Percentiles rank a stretch among this genome's conserved stretches.
Conservation (phyloP, 2,888 invertebrate species). For the Ophonus ardosiacus region DNA sequence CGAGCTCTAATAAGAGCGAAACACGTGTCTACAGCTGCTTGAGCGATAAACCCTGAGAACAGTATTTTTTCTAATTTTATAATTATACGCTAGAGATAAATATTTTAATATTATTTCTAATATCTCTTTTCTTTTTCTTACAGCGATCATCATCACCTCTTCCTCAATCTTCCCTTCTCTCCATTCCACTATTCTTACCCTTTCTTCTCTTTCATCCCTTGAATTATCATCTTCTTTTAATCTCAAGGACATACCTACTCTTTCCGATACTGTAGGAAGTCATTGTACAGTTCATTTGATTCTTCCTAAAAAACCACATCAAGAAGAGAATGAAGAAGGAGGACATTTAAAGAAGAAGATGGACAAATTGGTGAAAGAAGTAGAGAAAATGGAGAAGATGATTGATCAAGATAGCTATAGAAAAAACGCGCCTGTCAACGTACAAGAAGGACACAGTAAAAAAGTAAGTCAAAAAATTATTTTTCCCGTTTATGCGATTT, state of each 20-base stretch:
- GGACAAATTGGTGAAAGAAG: conserved; percentile 71
- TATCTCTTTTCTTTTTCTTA: conserved; percentile 51
- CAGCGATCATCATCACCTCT: conserved; percentile 67
- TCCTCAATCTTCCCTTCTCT: conserved; percentile 65
- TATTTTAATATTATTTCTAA: too few species aligned
- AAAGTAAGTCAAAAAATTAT: conserved; percentile 69
- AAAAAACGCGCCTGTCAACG: conserved; percentile 70
- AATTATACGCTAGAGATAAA: too few species aligned
- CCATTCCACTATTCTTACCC: conserved; percentile 69
- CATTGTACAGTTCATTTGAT: conserved; percentile 69
- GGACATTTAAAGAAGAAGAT: conserved; percentile 68
- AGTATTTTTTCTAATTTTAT: too few species aligned
- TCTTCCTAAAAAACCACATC: conserved; percentile 66
- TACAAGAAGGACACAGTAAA: conserved; percentile 71
- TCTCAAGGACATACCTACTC: conserved; percentile 30
- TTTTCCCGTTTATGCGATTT: not conserved
- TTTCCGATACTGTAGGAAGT: conserved; percentile 70
- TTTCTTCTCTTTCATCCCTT: conserved; percentile 67
- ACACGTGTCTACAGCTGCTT: too few species aligned
- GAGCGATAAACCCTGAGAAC: too few species aligned
- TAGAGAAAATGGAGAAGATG: conserved; percentile 72
- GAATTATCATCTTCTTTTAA: conserved; percentile 61
- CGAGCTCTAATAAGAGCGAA: too few species aligned
- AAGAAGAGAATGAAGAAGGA: conserved; percentile 68
- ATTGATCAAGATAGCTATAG: conserved; percentile 70